Percentiles rank a stretch among this genome's conserved stretches.
These are phyloP conservation scores for Caradrina clavipalpis DNA, from an alignment of 2,888 invertebrate species.

Conservation along the genomic window DNA sequence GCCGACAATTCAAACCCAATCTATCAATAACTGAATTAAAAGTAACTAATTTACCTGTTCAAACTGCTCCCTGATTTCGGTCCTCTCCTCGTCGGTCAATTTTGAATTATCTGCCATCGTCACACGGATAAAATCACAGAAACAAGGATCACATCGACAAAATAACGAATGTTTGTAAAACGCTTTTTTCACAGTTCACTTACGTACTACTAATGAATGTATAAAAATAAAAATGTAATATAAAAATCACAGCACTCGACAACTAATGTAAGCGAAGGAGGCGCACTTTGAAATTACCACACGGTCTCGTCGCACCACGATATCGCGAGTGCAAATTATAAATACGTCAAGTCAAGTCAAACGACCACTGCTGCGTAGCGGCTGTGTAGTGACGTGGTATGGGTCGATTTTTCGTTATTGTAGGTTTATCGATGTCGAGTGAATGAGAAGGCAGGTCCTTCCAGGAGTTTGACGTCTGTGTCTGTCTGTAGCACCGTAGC, in stretches of 20 bases:
- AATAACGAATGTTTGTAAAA: constrained; percentile 48
- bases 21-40: constrained; percentile 36
- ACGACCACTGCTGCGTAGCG: constrained; percentile 54
- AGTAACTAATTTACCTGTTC: constrained; percentile 90
- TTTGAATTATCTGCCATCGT: constrained; percentile 90
- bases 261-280: constrained; percentile 47
- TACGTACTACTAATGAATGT: constrained; percentile 67
- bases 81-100: constrained; percentile 93
- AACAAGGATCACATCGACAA: constrained; percentile 83
- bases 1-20: constrained; percentile 52
- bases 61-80: constrained; percentile 95
- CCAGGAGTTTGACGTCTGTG: too few species aligned
- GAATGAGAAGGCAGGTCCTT: not conserved
- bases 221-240: constrained; percentile 68
- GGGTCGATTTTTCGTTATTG: constrained; percentile 34
- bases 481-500: too few species aligned
- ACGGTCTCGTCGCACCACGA: constrained; percentile 54
- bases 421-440: constrained; percentile 23
- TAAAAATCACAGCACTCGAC: constrained; percentile 63
- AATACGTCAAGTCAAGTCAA: constrained; percentile 61
- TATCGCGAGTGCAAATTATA: constrained; percentile 63
- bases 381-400: constrained; percentile 29
- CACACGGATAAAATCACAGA: constrained; percentile 81
- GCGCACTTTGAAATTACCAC: constrained; percentile 56
- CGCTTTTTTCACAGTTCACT: constrained; percentile 76